Evolutionary conservation across 2,113 vertebrate genomes (phyloP), one percentile per base, ranked within the genome.

Genomic region (Pterophyllum scalare): DNA sequence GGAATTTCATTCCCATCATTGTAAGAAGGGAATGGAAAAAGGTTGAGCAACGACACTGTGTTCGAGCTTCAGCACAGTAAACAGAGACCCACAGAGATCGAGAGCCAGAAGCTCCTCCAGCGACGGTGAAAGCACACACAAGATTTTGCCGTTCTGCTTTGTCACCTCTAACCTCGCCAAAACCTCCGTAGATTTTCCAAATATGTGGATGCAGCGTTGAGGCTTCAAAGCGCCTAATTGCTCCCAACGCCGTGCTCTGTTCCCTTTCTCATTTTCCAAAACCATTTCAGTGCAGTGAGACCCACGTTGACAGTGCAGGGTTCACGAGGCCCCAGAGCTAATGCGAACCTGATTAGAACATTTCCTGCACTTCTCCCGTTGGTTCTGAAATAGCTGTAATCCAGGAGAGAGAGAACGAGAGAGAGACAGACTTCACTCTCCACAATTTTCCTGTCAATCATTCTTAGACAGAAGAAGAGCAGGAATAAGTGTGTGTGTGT

Each of bases 321-420:
- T 83, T 84, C 82, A 79, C 24, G 56, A 38, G 28, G 84, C 87
- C 70, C n/a, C 43, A 20, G 87, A 54, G 92, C 87, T 85, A 84
- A 84, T 79, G 67, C 46, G 54, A 75, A 75, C 59, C 88, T 82
- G 91, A 94, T 94, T 94, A 91, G 75, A 87, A 93, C 61, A 93
- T 91, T 87, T 94, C 94, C 94, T 94, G 88, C 82, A 86, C 87
- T 94, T 93, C 91, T 86, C 86, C 80, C 3, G 4, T 80, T 88
- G 52, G 5, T 52, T 89, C 79, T 82, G 15, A 86, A 92, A 92
- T 86, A 83, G 81, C 62, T 90, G 79, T 89, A 90, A 75, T 90
- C 87, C 79, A 52, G 79, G 90, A 89, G 91, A 75, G 24, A 52
- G 24, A 72, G 88, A 92, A 91, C 67, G 22, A 28, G 65, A 91